Base-by-base conservation (phyloP, 2,888 invertebrate species). In the Watsonalla cultraria region DNA sequence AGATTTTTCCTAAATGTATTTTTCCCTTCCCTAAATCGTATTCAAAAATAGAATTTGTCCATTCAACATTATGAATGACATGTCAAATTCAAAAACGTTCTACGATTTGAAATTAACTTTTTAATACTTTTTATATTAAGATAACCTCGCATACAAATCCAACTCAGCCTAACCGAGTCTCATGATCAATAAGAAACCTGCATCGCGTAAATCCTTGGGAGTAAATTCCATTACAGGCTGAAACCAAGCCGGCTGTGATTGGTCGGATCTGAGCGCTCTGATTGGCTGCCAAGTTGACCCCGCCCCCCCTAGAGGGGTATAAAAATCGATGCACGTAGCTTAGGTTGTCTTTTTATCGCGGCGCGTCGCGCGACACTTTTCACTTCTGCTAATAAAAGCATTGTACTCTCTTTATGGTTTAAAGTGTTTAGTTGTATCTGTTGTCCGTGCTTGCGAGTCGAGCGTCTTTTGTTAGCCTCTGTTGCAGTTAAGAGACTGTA, bases 201-300 rank as follows among this genome's bases (percentile, higher is more conserved):
- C 60, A 57, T 53, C 60, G 54, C 55, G 8, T 59, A 60, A 42
- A 42, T 42, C 42, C 42, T 42, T 11, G 11, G 78, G 81, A 78
- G 79, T 78, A 87, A 90, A 90, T 90, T 90, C 90, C 90, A 90
- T 90, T 89, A 90, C 89, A 85, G 80, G 78, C 80, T 84, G 77
- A 70, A 82, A 82, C 83, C 78, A 11, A 11, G 11, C 42, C 11
- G 42, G 42, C 42, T 73, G 79, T 80, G 85, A 90, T 90, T 90
- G 90, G 90, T 78, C 72, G 84, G 83, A 77, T 82, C 84, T 81
- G 86, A 85, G 82, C 84, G 81, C 78, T 60, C 76, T 80, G 86
- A 88, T 89, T 89, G 89, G 89, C 86, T 66, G 76, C 68, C 77
- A 76, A 78, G 55, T 65, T 78, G 80, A 86, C 86, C 86, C 88